Percentiles rank a stretch among this genome's conserved stretches.
Evolutionary conservation across 2,888 invertebrate genomes (phyloP).

Genomic region (Clanis bilineata): DNA sequence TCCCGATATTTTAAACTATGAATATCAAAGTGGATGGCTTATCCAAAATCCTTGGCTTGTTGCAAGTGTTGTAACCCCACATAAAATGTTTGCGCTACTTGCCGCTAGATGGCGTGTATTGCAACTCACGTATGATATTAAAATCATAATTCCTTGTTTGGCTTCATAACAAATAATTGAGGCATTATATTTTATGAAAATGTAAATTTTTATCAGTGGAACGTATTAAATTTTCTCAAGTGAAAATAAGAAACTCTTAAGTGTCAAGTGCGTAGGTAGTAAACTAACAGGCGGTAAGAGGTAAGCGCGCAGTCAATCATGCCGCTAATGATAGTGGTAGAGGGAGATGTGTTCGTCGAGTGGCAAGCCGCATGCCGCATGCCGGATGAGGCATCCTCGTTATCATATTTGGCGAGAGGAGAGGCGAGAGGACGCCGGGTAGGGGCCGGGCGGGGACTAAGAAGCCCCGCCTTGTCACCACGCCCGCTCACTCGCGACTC

Average conservation of each 20-base stretch:
- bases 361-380: too few relatives aligned
- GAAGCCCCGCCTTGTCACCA: constrained; percentile 28
- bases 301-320: constrained; percentile 74
- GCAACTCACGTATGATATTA: neutral
- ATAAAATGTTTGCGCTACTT: constrained; percentile 39
- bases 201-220: too few relatives aligned
- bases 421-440: constrained; percentile 17
- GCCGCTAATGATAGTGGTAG: constrained; percentile 68
- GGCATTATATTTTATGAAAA: too few relatives aligned
- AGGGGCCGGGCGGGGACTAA: constrained; percentile 25
- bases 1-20: too few relatives aligned
- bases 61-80: too few relatives aligned
- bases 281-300: constrained; percentile 56
- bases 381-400: constrained; percentile 78
- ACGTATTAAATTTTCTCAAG: neutral
- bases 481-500: constrained; percentile 27
- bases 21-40: too few relatives aligned
- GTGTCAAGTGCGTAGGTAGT: constrained; percentile 34
- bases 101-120: constrained; percentile 47
- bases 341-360: constrained; percentile 61
- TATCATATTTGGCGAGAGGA: constrained; percentile 61
- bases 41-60: too few relatives aligned
- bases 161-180: too few relatives aligned
- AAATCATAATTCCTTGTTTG: neutral
- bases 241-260: neutral